Evolutionary conservation across 2,888 invertebrate species (phyloP).

Genomic region (Gandaritis pyraliata): DNA sequence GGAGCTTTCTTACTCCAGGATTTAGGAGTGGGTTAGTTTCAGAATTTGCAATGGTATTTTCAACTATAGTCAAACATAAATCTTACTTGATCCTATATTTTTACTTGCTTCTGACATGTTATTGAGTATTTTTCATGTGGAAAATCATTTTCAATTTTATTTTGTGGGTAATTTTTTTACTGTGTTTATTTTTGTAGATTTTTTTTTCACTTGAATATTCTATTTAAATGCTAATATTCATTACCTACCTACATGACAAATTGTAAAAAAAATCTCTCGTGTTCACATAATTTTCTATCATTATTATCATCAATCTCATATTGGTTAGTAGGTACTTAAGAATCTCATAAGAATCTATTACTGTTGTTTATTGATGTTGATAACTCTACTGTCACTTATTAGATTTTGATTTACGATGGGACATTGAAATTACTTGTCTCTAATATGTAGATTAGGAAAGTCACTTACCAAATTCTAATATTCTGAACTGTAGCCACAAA

Average conservation of each 20-base stretch:
- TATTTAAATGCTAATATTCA: background rate
- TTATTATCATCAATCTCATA: slow-evolving; percentile 33
- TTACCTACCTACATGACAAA: slow-evolving; percentile 23
- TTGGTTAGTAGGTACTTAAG: slow-evolving; percentile 31
- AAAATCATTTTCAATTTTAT: no score
- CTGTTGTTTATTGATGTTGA: slow-evolving; percentile 24
- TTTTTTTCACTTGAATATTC: no score
- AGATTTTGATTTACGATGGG: slow-evolving; percentile 33
- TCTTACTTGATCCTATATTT: no score
- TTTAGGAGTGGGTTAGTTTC: no score
- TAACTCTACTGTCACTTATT: slow-evolving; percentile 24
- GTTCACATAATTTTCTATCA: slow-evolving; percentile 37
- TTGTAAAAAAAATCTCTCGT: slow-evolving; percentile 35
- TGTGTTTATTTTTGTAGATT: no score
- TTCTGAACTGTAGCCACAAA: no score
- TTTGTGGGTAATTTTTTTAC: no score
- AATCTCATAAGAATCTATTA: slow-evolving; percentile 32
- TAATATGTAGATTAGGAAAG: background rate
- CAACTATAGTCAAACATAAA: no score
- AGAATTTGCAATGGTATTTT: no score
- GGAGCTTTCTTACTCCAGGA: no score
- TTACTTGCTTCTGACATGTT: no score
- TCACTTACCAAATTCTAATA: background rate
- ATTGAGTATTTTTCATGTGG: no score
- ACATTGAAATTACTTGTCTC: background rate